Percentiles rank a stretch among this genome's conserved stretches.
phyloP scores from a whole-genome alignment of 1,140 invertebrate species.

The Drosophila pachea region DNA sequence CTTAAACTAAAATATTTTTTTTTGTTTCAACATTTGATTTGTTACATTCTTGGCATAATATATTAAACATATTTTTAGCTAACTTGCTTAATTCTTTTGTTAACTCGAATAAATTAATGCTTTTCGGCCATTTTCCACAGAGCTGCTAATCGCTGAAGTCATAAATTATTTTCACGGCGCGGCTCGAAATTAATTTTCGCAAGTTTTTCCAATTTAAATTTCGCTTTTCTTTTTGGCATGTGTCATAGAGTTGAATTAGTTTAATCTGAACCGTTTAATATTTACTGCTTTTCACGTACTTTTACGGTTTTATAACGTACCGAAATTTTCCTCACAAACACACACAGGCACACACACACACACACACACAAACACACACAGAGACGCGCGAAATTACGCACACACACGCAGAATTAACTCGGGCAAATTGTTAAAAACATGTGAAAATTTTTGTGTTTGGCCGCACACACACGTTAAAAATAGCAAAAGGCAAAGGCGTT shows the following conservation, averaged over 20 bases:
- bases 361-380: conserved; percentile 15
- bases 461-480: conserved; percentile 65
- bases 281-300: conserved; percentile 6
- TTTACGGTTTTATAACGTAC: conserved; percentile 72
- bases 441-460: conserved; percentile 54
- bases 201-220: neutral
- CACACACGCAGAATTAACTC: conserved; percentile 47
- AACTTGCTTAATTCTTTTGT: neutral
- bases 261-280: conserved; percentile 5
- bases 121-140: neutral
- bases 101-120: neutral
- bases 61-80: neutral
- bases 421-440: conserved; percentile 59
- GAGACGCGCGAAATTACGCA: conserved; percentile 19
- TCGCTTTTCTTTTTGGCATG: neutral
- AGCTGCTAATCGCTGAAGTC: conserved; percentile 29
- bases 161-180: conserved; percentile 28
- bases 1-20: neutral
- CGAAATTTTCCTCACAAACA: conserved; percentile 65
- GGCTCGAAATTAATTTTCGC: neutral
- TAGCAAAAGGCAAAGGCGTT: conserved; percentile 55
- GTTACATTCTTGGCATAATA: neutral
- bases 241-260: neutral
- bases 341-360: conserved; percentile 1
- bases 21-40: neutral